Base-by-base conservation (phyloP, 2,113 vertebrate genomes). In the Sorex fumeus region DNA sequence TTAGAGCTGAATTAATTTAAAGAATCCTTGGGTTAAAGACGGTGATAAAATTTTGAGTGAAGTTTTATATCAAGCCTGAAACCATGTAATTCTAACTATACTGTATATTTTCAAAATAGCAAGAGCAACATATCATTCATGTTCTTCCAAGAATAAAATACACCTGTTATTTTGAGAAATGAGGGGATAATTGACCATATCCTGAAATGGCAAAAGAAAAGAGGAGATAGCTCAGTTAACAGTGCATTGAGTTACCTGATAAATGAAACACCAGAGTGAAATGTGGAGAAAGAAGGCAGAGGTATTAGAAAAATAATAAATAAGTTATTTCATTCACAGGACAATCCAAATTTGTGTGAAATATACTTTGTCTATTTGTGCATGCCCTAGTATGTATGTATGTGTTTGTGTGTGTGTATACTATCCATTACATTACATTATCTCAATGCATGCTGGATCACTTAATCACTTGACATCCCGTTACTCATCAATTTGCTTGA, bases 91-190 rank as follows among this genome's bases (percentile, higher is more conserved):
- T 89, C 84, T n/a, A 84, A 47, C 23, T 76, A 84, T 70, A 62
- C 36, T 60, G 5, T 71, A 28, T 80, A 62, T 71, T 80, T 94
- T 89, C 43, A 25, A 94, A 90, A 87, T 36, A 93, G 9, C 6
- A 74, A 71, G 1, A 66, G 1, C 40, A 81, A 18, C 21, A 43
- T 90, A 47, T 89, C 81, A 91, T 90, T 87, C 25, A 87, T 81
- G 50, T 76, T 87, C 23, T 76, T 72, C 6, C 50, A 47, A 62
- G 19, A n/a, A 77, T 10, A 66, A 32, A 32, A 70, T 70, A 27
- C 3, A 64, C 8, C 25, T n/a, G 1, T 70, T 32, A 82, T 70
- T 92, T 88, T 9, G 2, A 90, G 62, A 62, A 72, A 88, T 45
- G 28, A 80, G 28, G 11, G 70, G 47, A 81, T 23, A 53, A 72